Evolutionary conservation across 2,113 vertebrate genomes (phyloP).

Genomic region (Bucco capensis): DNA sequence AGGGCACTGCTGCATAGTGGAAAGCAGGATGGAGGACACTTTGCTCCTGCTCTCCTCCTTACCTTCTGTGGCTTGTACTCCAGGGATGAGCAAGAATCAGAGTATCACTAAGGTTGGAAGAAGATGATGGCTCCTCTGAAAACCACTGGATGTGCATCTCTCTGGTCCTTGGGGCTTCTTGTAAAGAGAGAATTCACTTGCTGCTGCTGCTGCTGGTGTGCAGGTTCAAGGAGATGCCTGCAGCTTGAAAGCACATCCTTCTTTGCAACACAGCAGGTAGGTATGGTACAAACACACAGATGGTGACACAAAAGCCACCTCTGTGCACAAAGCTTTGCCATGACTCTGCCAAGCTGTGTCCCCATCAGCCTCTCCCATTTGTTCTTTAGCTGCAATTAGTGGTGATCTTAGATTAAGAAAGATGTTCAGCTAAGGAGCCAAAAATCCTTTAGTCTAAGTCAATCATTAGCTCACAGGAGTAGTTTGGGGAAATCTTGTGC

Average conservation of each 20-base stretch:
- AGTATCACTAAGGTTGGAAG: too few species aligned
- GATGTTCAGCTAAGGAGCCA: not conserved
- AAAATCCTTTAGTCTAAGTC: not conserved
- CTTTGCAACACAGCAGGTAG: not conserved
- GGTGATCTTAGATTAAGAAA: not conserved
- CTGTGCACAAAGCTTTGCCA: accelerated
- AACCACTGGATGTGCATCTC: accelerated
- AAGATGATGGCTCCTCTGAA: not conserved
- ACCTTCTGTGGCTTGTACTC: not conserved
- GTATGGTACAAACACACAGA: accelerated
- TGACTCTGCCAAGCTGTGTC: accelerated
- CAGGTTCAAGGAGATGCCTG: not conserved
- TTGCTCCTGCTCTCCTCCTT: not conserved
- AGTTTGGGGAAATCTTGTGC: not conserved
- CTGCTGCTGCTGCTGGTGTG: not conserved
- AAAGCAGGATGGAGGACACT: accelerated
- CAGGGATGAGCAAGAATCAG: not conserved
- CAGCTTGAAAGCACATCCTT: not conserved
- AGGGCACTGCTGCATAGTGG: not conserved
- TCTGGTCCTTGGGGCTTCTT: not conserved
- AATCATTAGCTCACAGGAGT: not conserved
- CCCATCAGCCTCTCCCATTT: not conserved
- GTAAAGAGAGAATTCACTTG: accelerated
- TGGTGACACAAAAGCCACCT: accelerated
- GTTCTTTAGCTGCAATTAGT: accelerated